Base-by-base conservation (phyloP, 1,140 invertebrate genomes). In the Episyrphus balteatus region DNA sequence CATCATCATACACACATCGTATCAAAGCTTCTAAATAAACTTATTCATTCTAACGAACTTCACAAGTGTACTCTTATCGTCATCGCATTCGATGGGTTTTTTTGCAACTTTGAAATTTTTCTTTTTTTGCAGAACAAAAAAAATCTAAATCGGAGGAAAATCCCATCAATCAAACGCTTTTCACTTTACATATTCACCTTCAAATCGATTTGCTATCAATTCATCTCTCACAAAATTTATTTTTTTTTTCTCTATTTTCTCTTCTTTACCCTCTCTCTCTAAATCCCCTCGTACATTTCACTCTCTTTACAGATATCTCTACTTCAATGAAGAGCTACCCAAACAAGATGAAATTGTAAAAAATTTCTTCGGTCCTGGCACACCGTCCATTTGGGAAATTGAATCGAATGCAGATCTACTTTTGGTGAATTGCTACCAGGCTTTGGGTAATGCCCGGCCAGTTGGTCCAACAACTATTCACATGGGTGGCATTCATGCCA, bases 341-440 rank as follows among this genome's bases (percentile, higher is more conserved):
- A 33, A 21, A 7, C 58, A 66, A 18, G 55, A 73, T 40, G 36
- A 50, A 44, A 46, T 67, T 5, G 42, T 70, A 3, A 67, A 55
- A 53, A 57, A 66, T 51, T 42, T 62, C 55, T 72, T 75, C 51
- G 73, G 69, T 5, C 26, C 54, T 1, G 53, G 66, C 43, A 49
- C 64, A 15, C 69, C 72, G 1, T 44, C 55, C 13, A 19, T 74
- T 14, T 51, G 55, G 6, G 68, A 74, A 43, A 54, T 78, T 12
- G 58, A 66, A 32, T 61, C 60, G 39, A 73, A 74, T 56, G 58
- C 73, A 1, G 70, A 71, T 46, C 57, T 81, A 58, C 37, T 78
- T n/a, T 71, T 82, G 47, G 46, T 72, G 3, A 75, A 73, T 54
- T 57, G 57, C 10, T 68, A 77, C 66, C 67, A 69, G 3, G 55